Evolutionary conservation across 2,113 vertebrate genomes (phyloP).

Genomic region (Tursiops truncatus): DNA sequence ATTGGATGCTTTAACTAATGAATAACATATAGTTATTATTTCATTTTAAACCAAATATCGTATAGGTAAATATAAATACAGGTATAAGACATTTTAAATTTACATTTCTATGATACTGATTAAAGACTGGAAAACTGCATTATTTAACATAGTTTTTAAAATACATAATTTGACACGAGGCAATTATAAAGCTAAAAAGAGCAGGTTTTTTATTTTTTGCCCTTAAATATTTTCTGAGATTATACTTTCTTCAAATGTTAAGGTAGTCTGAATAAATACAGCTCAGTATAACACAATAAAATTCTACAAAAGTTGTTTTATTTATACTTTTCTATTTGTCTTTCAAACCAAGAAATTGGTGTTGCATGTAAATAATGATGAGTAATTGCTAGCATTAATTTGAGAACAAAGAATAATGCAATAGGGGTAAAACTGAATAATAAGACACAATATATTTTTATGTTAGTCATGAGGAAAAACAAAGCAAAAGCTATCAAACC

Average conservation of each 20-base stretch:
- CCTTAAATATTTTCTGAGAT: constrained; percentile 77
- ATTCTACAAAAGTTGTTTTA: constrained; percentile 69
- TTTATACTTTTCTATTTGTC: neutral
- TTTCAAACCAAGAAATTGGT: neutral
- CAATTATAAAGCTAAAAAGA: neutral
- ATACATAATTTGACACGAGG: neutral
- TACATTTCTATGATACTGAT: neutral
- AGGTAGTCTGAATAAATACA: constrained; percentile 76
- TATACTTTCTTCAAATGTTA: constrained; percentile 75
- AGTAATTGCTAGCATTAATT: constrained; percentile 41
- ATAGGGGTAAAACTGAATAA: neutral
- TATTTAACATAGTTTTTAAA: neutral
- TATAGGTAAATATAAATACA: neutral
- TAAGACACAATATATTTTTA: neutral
- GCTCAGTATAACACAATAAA: constrained; percentile 74
- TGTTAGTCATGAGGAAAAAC: neutral
- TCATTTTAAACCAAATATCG: neutral
- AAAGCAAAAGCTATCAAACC: neutral
- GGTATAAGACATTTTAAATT: neutral
- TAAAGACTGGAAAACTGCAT: neutral
- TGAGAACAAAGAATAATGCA: neutral
- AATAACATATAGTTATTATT: neutral
- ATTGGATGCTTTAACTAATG: neutral
- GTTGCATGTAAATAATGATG: neutral
- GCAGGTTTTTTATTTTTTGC: constrained; percentile 30